These are phyloP conservation scores for Atta colombica DNA, from an alignment of 1,140 invertebrate genomes.

Conservation along the genomic window DNA sequence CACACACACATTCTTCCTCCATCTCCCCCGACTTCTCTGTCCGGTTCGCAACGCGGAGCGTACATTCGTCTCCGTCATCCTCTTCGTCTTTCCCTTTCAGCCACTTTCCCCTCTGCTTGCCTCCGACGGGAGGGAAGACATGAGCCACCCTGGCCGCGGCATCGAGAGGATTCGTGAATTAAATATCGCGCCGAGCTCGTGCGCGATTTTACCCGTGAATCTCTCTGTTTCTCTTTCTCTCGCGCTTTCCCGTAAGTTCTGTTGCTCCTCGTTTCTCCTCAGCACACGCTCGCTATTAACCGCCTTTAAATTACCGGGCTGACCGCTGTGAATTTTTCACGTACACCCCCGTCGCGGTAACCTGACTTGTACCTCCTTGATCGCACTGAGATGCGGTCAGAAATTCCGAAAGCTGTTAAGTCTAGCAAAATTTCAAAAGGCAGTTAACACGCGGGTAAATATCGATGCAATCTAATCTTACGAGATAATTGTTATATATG, in stretches of 20 bases:
- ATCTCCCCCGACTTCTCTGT: not conserved
- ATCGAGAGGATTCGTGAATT: conserved; percentile 65
- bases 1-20: not conserved
- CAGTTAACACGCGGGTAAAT: not conserved
- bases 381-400: conserved; percentile 26
- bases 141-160: conserved; percentile 44
- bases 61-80: conserved; percentile 45
- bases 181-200: conserved; percentile 56
- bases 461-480: not conserved
- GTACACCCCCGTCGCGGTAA: conserved; percentile 40
- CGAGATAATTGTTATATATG: not conserved
- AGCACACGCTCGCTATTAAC: conserved; percentile 51
- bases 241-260: conserved; percentile 5
- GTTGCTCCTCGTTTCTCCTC: conserved; percentile 28
- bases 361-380: conserved; percentile 31
- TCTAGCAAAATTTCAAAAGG: not conserved
- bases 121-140: conserved; percentile 41
- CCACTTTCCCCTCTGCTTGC: not conserved
- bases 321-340: conserved; percentile 56
- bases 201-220: conserved; percentile 55
- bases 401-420: conserved; percentile 48
- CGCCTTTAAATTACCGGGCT: conserved; percentile 57
- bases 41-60: not conserved
- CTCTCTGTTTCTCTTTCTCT: conserved; percentile 28
- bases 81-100: conserved; percentile 44